These are phyloP conservation scores for Ischnus inquisitorius DNA, from an alignment of 2,888 invertebrate species.

Conservation along the genomic window DNA sequence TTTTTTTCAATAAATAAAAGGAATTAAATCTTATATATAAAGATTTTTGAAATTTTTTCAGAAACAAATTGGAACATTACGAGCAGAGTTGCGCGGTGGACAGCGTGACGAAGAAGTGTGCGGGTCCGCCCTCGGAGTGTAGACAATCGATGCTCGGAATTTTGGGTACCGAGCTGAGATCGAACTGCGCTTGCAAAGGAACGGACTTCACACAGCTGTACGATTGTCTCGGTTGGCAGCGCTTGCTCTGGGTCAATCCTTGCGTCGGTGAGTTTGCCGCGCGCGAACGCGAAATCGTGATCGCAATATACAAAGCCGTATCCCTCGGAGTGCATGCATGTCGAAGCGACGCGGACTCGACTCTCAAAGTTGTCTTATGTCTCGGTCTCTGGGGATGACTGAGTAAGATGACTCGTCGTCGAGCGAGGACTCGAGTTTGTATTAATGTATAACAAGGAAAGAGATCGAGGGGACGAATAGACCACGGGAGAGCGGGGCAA, in stretches of 20 bases:
- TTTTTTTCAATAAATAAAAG: too few relatives aligned
- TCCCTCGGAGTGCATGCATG: not conserved
- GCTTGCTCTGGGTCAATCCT: constrained; percentile 96
- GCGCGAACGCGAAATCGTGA: not conserved
- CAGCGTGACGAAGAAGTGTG: constrained; percentile 95
- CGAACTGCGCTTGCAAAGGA: constrained; percentile 95
- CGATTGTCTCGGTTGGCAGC: constrained; percentile 96
- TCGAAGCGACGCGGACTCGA: not conserved
- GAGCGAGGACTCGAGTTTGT: constrained; percentile 7
- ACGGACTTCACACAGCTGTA: constrained; percentile 94
- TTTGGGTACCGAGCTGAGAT: constrained; percentile 94
- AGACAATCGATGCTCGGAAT: constrained; percentile 94
- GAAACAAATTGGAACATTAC: constrained; percentile 91
- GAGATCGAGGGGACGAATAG: not conserved
- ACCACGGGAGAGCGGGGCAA: too few relatives aligned
- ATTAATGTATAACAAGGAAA: constrained; percentile 29
- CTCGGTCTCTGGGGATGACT: not conserved
- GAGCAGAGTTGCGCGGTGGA: constrained; percentile 97
- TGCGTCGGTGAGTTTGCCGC: constrained; percentile 93
- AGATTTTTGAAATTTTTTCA: constrained; percentile 62
- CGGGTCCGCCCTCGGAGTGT: constrained; percentile 94
- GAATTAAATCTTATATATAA: too few relatives aligned
- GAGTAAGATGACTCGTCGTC: constrained; percentile 1
- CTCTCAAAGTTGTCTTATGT: not conserved
- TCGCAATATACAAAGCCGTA: not conserved